Conservation (phyloP, 2,113 vertebrate genomes). For the Labeo rohita region DNA sequence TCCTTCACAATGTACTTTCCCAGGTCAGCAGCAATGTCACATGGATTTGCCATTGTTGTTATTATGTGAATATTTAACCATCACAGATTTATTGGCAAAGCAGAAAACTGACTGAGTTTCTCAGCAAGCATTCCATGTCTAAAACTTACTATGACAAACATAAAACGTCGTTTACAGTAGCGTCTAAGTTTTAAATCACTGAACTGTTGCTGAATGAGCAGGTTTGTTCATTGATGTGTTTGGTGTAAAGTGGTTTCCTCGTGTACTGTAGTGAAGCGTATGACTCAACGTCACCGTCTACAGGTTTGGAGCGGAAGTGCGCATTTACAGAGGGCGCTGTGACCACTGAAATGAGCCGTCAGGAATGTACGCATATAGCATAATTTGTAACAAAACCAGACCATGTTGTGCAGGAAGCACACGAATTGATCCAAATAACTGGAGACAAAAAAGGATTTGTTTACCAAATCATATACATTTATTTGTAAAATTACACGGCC, state of each 20-base stretch:
- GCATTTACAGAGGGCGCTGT: slow-evolving; percentile 6
- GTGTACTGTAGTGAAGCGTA: background rate
- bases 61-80: background rate
- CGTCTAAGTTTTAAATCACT: slow-evolving; percentile 4
- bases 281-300: slow-evolving; percentile 10
- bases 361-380: background rate
- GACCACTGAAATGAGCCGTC: background rate
- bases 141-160: background rate
- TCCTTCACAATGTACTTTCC: slow-evolving; percentile 65
- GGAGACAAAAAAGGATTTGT: background rate
- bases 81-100: background rate
- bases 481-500: background rate
- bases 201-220: background rate
- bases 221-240: background rate
- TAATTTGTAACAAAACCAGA: background rate
- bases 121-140: background rate
- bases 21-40: slow-evolving; percentile 66
- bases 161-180: background rate
- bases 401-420: background rate
- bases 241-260: background rate
- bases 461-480: background rate
- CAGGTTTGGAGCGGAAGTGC: background rate
- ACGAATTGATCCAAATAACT: background rate
- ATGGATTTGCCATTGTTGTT: slow-evolving; percentile 62
- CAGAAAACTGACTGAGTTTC: background rate